Evolutionary conservation across 2,113 vertebrate genomes (phyloP).

Genomic region (Addax nasomaculatus): DNA sequence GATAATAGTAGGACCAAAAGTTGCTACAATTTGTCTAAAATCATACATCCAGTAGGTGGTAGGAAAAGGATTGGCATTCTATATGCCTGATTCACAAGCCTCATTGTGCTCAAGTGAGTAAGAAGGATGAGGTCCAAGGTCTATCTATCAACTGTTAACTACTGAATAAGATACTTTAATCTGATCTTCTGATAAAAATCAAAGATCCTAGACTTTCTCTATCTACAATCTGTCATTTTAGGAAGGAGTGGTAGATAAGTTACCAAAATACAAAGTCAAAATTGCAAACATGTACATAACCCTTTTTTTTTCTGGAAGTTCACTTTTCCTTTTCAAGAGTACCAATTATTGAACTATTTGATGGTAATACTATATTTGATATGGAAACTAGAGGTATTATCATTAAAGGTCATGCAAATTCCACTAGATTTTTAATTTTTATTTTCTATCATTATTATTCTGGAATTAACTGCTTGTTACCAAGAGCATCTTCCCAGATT

Average conservation of each 20-base stretch:
- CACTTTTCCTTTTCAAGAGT: neutral
- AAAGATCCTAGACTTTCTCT: neutral
- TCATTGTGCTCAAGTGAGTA: neutral
- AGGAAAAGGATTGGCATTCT: neutral
- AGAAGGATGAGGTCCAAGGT: neutral
- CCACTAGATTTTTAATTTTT: neutral
- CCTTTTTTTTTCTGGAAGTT: neutral
- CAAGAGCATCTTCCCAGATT: neutral
- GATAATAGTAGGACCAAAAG: neutral
- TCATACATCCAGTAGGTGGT: neutral
- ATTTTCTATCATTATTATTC: constrained; percentile 10
- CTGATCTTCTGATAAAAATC: neutral
- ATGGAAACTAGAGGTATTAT: neutral
- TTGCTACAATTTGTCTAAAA: neutral
- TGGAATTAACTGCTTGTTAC: neutral
- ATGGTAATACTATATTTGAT: neutral
- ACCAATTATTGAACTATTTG: neutral
- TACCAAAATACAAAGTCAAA: neutral
- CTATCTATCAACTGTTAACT: neutral
- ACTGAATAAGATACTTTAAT: neutral
- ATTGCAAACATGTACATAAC: neutral
- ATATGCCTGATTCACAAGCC: neutral
- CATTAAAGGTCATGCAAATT: constrained; percentile 19
- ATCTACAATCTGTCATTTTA: neutral
- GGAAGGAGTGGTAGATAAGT: neutral